phyloP scores from a whole-genome alignment of 2,797 vertebrate genomes.

The Enteromius paludinosus region DNA sequence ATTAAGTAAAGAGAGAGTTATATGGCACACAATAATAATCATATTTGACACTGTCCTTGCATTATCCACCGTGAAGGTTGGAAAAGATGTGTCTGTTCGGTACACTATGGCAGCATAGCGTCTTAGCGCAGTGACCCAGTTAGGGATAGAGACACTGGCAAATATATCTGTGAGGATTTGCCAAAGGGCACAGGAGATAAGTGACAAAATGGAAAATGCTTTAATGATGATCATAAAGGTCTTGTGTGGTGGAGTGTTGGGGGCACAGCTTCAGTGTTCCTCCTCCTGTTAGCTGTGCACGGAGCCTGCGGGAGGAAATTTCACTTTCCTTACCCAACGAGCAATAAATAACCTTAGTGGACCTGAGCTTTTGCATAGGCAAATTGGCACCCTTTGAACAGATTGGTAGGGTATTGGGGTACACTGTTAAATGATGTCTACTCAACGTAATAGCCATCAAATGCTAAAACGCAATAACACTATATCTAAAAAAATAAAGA shows the following conservation, averaged over 20 bases:
- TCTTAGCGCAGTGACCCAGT: slow-evolving; percentile 56
- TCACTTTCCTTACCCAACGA: slow-evolving; percentile 49
- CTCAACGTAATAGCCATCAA: background rate
- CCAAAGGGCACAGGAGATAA: slow-evolving; percentile 55
- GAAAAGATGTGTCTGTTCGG: slow-evolving; percentile 42
- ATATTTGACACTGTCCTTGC: slow-evolving; percentile 47
- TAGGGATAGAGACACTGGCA: slow-evolving; percentile 45
- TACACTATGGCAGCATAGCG: slow-evolving; percentile 18
- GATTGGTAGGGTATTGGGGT: slow-evolving; percentile 63
- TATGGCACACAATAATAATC: slow-evolving; percentile 53
- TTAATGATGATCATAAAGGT: slow-evolving; percentile 54
- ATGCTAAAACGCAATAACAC: background rate
- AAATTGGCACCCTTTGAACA: slow-evolving; percentile 69
- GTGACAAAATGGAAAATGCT: slow-evolving; percentile 54
- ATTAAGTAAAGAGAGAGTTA: slow-evolving; percentile 53
- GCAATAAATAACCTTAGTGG: slow-evolving; percentile 75
- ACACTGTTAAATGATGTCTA: slow-evolving; percentile 50
- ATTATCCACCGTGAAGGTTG: slow-evolving; percentile 55
- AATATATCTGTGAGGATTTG: slow-evolving; percentile 53
- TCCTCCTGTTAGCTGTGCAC: slow-evolving; percentile 41
- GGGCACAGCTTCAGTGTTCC: slow-evolving; percentile 46
- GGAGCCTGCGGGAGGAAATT: slow-evolving; percentile 39
- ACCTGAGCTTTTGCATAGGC: slow-evolving; percentile 73
- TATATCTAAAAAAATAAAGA: background rate
- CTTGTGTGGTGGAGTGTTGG: slow-evolving; percentile 50